A percentile compares a stretch with the other conserved stretches of the same genome.
Evolutionary conservation across 2,113 vertebrate species (phyloP).

Genomic region (Lutjanus erythropterus): DNA sequence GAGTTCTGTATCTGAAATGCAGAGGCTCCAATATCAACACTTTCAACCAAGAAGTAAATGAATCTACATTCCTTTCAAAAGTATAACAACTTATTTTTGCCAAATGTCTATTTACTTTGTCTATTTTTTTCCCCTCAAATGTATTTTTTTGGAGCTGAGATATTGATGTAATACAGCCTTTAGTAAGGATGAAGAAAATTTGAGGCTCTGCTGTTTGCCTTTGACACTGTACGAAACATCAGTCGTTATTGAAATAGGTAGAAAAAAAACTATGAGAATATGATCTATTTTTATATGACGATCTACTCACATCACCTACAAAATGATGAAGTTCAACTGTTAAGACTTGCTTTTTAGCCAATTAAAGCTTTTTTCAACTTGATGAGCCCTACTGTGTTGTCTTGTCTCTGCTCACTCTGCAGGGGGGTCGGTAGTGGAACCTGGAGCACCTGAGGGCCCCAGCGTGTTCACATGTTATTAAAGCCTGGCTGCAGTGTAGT

Average conservation of each 20-base stretch:
- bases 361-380: constrained; percentile 49
- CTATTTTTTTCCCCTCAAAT: not conserved
- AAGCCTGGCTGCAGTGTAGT: too few species aligned
- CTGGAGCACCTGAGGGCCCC: too few species aligned
- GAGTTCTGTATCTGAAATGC: not conserved
- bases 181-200: not conserved
- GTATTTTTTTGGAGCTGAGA: not conserved
- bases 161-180: not conserved
- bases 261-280: not conserved
- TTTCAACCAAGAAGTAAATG: not conserved
- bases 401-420: too few species aligned
- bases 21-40: not conserved
- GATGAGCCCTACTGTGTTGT: too few species aligned
- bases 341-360: constrained; percentile 8
- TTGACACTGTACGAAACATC: constrained; percentile 5
- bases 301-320: not conserved
- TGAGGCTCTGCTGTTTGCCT: constrained; percentile 12
- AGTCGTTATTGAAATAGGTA: not conserved
- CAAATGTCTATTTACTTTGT: constrained; percentile 1
- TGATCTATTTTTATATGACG: constrained; percentile 63
- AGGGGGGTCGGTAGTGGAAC: too few species aligned
- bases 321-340: not conserved
- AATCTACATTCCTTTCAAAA: constrained; percentile 17
- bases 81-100: not conserved
- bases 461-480: too few species aligned